phyloP scores from a whole-genome alignment of 2,888 invertebrate species.

The Torymus tubicola region DNA sequence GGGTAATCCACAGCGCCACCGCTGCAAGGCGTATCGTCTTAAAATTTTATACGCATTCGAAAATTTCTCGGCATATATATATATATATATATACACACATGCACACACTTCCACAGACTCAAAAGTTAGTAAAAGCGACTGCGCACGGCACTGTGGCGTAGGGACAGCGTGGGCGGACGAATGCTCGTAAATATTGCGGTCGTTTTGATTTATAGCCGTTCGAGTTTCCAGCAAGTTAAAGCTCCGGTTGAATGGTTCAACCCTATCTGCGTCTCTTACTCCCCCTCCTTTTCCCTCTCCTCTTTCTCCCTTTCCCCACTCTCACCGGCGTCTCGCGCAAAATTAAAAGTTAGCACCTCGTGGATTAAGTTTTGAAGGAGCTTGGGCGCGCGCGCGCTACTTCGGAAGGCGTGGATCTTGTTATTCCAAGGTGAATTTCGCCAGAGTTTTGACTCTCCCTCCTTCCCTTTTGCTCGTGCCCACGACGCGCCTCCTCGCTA shows the following conservation, averaged over 20 bases:
- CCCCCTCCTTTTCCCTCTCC: background rate
- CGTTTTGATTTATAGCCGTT: constrained; percentile 48
- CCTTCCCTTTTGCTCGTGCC: no score
- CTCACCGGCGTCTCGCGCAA: constrained; percentile 1
- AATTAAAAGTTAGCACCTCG: constrained; percentile 43
- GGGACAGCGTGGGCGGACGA: background rate
- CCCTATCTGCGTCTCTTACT: background rate
- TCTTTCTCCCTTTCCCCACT: background rate
- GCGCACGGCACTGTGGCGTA: background rate
- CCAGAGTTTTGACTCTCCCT: background rate
- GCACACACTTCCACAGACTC: background rate
- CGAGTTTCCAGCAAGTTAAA: constrained; percentile 42
- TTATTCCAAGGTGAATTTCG: constrained; percentile 3
- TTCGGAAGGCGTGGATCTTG: background rate
- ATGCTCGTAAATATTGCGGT: constrained; percentile 46
- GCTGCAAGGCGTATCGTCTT: constrained; percentile 1
- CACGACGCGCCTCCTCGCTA: no score
- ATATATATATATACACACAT: no score
- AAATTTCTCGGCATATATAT: constrained; percentile 8
- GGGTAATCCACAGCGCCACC: constrained; percentile 16
- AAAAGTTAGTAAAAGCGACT: constrained; percentile 37
- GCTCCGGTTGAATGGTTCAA: constrained; percentile 30
- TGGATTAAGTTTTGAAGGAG: constrained; percentile 21
- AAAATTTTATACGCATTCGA: constrained; percentile 27
- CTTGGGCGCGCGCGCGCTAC: background rate